Base-by-base conservation (phyloP, 2,888 invertebrate species). In the Sinohyriopsis cumingii region DNA sequence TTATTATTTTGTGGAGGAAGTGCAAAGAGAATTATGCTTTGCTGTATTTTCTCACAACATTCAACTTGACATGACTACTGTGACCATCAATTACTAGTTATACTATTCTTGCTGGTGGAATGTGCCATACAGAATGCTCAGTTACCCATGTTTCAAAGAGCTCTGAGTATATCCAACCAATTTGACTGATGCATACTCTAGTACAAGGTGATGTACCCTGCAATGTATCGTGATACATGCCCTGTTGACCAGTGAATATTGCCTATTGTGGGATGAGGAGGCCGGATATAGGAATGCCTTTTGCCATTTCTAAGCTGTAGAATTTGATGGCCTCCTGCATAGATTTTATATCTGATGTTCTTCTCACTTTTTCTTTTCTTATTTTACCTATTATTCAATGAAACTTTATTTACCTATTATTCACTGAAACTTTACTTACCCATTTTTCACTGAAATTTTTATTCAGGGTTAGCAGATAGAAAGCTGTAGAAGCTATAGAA, bases 31-130 rank as follows among this genome's bases (percentile, higher is more conserved):
- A 84, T 76, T 24, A 87, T 80, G 28, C 82, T 79, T 72, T 86
- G 81, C 64, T 85, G 20, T 84, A 86, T 68, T 68, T 81, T 59
- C 80, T 77, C 22, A 89, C 68, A 73, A 88, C 83, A 33, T 68
- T 65, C 59, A 77, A 65, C 19, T 72, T 76, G 20, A 79, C 81
- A 68, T 85, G 84, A 28, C 83, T 79, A 12, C 68, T 57, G 67
- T 89, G 88, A 24, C 87, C 87, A 79, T 90, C 89, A 25, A 89
- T 65, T 45, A 89, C 76, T 33, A 89, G 65, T 61, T 88, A n/a
- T 25, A 59, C 53, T 25, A 22, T 18, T 24, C 61, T 67, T 24
- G 25, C n/a, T 24, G 67, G 61, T 18, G n/a, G 33, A 25, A 59
- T 55, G n/a, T 61, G 54, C 18, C 74, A 64, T 19, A 90, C 71